These are phyloP conservation scores for Metalampra italica DNA, from an alignment of 2,888 invertebrate species.

Conservation along the genomic window DNA sequence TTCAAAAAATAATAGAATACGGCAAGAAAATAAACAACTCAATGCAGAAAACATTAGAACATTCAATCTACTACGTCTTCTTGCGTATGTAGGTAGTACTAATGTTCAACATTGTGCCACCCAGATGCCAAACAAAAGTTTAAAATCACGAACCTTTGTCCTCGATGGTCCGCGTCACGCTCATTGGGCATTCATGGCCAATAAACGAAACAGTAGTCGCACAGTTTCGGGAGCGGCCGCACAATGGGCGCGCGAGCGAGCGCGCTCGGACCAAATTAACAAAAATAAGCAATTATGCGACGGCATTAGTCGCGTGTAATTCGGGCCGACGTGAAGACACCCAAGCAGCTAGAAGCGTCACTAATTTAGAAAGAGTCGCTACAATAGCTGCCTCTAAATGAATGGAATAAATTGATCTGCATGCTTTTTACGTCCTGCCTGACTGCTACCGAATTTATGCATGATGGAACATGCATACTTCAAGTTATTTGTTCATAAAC, in stretches of 20 bases:
- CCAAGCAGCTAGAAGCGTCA: slow-evolving; percentile 44
- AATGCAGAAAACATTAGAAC: too few species aligned
- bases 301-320: slow-evolving; percentile 56
- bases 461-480: too few species aligned
- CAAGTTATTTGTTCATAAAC: too few species aligned
- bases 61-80: too few species aligned
- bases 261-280: slow-evolving; percentile 25
- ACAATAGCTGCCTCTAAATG: background rate
- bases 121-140: slow-evolving; percentile 15
- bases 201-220: slow-evolving; percentile 36
- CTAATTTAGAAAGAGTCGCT: slow-evolving; percentile 36
- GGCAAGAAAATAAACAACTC: too few species aligned
- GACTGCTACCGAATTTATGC: too few species aligned
- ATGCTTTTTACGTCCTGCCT: slow-evolving; percentile 2
- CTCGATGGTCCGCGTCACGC: slow-evolving; percentile 28
- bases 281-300: slow-evolving; percentile 39
- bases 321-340: slow-evolving; percentile 46
- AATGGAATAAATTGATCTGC: slow-evolving; percentile 1
- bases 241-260: slow-evolving; percentile 33
- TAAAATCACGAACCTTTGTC: slow-evolving; percentile 15
- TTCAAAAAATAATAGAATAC: too few species aligned
- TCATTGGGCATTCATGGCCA: slow-evolving; percentile 28
- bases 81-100: too few species aligned
- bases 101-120: slow-evolving; percentile 2
- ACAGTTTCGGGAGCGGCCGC: slow-evolving; percentile 24